Evolutionary conservation across 2,113 vertebrate genomes (phyloP).

Genomic region (Isurus oxyrinchus): DNA sequence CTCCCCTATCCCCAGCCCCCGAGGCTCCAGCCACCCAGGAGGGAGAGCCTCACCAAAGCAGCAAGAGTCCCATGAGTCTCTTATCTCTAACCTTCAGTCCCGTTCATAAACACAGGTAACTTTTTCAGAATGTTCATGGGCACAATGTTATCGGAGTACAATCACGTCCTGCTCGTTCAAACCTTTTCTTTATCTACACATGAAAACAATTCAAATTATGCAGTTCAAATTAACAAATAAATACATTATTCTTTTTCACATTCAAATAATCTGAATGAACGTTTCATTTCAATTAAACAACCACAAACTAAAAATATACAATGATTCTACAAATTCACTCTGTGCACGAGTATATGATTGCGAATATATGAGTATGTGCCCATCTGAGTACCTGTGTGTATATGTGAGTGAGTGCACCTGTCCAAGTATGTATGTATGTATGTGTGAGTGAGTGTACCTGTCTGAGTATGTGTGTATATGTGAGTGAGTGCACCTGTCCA

Average conservation of each 20-base stretch:
- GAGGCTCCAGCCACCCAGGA: too few relatives aligned
- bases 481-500: too few relatives aligned
- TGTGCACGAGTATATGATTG: background rate
- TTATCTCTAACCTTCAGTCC: background rate
- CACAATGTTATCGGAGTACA: background rate
- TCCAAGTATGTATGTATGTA: too few relatives aligned
- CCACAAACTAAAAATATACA: background rate
- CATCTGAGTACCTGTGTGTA: too few relatives aligned
- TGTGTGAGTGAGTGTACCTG: too few relatives aligned
- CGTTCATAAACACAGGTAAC: background rate
- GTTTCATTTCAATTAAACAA: background rate
- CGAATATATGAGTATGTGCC: too few relatives aligned
- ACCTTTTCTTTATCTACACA: too few relatives aligned
- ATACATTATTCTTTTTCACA: background rate
- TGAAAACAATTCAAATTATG: too few relatives aligned
- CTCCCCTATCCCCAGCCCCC: background rate
- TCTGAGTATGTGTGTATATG: too few relatives aligned
- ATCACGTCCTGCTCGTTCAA: background rate
- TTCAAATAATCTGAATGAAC: background rate
- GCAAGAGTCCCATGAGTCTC: background rate
- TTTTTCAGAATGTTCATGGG: background rate
- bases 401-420: too few relatives aligned
- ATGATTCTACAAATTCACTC: background rate
- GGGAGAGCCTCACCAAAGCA: too few relatives aligned
- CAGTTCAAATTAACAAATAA: too few relatives aligned